These are phyloP conservation scores for Strix aluco DNA, from an alignment of 2,113 vertebrate genomes.

Conservation along the genomic window DNA sequence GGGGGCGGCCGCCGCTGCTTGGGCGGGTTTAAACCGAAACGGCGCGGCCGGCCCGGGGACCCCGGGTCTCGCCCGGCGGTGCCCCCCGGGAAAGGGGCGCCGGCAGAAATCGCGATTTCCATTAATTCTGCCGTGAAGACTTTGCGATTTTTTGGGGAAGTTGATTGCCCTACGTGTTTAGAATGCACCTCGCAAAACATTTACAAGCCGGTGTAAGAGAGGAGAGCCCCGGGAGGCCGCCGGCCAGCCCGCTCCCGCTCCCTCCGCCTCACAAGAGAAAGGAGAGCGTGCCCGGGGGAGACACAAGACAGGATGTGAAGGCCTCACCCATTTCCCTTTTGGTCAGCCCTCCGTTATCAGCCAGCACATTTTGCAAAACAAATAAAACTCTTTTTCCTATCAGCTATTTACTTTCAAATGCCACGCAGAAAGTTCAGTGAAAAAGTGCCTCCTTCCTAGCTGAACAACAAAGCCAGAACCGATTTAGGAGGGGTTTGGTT, in stretches of 20 bases:
- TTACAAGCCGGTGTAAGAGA: background rate
- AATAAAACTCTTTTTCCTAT: background rate
- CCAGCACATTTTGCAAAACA: background rate
- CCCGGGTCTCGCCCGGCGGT: background rate
- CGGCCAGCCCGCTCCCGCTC: background rate
- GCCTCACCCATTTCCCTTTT: constrained; percentile 65
- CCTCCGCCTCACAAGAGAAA: background rate
- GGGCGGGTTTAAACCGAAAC: background rate
- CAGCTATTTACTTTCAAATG: constrained; percentile 41
- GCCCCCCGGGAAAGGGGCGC: background rate
- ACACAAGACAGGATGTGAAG: constrained; percentile 44
- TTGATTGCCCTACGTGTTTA: background rate
- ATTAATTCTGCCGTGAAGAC: background rate
- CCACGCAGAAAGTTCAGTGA: constrained; percentile 52
- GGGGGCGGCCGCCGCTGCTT: constrained; percentile 62
- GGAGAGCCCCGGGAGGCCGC: background rate
- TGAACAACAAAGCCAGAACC: background rate
- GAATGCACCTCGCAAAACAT: background rate
- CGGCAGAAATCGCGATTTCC: background rate
- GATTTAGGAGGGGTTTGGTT: background rate
- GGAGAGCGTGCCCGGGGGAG: background rate
- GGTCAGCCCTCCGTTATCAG: background rate
- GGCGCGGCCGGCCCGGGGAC: background rate
- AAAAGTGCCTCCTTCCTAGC: background rate
- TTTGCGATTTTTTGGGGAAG: background rate